Evolutionary conservation across 37 sponge, comb jelly and placozoan species (phyloP), one percentile per base, ranked within the genome.

Genomic region (Cladorhizidae sp.): DNA sequence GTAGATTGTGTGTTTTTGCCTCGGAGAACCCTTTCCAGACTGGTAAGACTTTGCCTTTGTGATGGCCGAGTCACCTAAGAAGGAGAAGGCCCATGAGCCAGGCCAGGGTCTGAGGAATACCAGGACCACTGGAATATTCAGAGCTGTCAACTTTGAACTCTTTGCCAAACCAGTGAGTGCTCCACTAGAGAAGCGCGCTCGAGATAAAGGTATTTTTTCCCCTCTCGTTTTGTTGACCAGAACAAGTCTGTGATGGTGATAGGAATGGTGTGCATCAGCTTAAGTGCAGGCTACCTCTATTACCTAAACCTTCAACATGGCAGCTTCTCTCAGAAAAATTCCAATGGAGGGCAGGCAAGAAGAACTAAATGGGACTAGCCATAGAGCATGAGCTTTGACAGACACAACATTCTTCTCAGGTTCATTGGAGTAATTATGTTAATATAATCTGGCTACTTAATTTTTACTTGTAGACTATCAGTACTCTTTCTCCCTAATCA

Each of bases 61-160:
- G n/a, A n/a, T n/a, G n/a, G n/a, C n/a, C n/a, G n/a, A n/a, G n/a
- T 18, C 54, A 2, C 5, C 36, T 31, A 65, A 65, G 67, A 56
- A 45, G 31, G 51, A 65, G 67, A 56, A 45, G 31, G 51, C 11
- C 38, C 31, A 37, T 23, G 59, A 76, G 42, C 80, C 75, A 0
- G 75, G 76, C 6, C 52, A 57, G 33, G 90, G 87, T 31, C 58
- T 90, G 11, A 76, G 72, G 40, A 82, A 57, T 39, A 22, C 57
- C 12, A 74, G 80, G 38, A 77, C 78, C 42, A 91, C 92, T 18
- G 57, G 78, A 22, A 74, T 80, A 9, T 91, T 91, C 69, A 73
- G 92, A 64, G 84, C 72, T 36, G 75, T 91, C 22, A 91, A 91
- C 71, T 87, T 87, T 58, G 92, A 91, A 59, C 84, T 91, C 49